phyloP scores from a whole-genome alignment of 2,113 vertebrate genomes.

The Chaetura pelagica region DNA sequence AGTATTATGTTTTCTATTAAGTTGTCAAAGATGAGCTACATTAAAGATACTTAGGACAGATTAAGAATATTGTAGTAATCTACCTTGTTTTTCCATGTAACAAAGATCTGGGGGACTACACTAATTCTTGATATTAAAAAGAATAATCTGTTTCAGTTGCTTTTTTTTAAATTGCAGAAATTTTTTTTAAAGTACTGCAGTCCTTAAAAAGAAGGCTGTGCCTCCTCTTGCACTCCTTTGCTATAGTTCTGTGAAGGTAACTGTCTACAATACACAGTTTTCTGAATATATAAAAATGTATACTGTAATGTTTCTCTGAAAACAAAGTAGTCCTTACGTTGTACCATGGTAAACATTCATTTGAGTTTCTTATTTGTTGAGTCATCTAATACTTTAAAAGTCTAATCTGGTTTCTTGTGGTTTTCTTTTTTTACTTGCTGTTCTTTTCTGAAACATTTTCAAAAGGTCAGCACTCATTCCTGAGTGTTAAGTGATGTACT shows the following conservation, averaged over 20 bases:
- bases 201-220: neutral
- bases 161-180: neutral
- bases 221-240: neutral
- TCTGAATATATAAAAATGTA: neutral
- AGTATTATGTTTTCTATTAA: neutral
- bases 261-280: neutral
- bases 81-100: neutral
- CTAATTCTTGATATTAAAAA: neutral
- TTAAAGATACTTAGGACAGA: fast-evolving
- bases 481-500: neutral
- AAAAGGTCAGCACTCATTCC: neutral
- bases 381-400: neutral
- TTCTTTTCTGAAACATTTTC: neutral
- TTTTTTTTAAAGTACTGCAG: neutral
- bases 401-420: neutral
- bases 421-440: neutral
- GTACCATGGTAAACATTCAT: neutral
- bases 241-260: neutral
- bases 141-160: neutral
- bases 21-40: neutral
- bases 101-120: neutral
- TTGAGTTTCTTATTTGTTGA: neutral
- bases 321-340: neutral
- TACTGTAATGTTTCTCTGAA: neutral
- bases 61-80: neutral